phyloP scores from a whole-genome alignment of 2,888 invertebrate species.

The Andrena dorsata region DNA sequence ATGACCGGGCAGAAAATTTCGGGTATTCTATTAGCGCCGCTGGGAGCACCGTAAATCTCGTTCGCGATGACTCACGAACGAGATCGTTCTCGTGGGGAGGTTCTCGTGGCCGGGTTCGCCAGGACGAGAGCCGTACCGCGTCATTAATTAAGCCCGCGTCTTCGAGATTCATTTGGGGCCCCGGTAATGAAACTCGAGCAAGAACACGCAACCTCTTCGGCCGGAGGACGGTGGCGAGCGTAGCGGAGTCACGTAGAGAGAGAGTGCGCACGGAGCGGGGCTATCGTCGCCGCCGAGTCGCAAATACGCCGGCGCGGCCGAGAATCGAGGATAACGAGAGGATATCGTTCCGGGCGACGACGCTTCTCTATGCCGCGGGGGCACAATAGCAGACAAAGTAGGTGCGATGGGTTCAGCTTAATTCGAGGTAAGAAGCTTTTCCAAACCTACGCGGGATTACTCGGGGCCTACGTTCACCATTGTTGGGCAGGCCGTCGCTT shows the following conservation, averaged over 20 bases:
- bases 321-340: constrained; percentile 21
- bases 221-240: not conserved
- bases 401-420: constrained; percentile 44
- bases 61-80: constrained; percentile 63
- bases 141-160: constrained; percentile 77
- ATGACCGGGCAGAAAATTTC: constrained; percentile 47
- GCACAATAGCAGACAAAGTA: constrained; percentile 59
- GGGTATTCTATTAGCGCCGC: constrained; percentile 53
- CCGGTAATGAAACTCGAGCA: constrained; percentile 77
- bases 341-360: not conserved
- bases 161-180: constrained; percentile 75
- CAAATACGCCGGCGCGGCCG: constrained; percentile 13
- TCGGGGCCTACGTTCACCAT: constrained; percentile 53
- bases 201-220: constrained; percentile 68
- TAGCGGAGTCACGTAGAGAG: not conserved
- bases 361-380: constrained; percentile 42
- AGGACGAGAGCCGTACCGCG: constrained; percentile 65
- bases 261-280: not conserved
- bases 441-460: constrained; percentile 62
- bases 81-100: constrained; percentile 70
- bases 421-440: constrained; percentile 58
- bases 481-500: constrained; percentile 26
- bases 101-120: constrained; percentile 43
- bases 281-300: not conserved
- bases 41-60: constrained; percentile 23